phyloP scores from a whole-genome alignment of 2,888 invertebrate genomes.

The Malachius bipustulatus region DNA sequence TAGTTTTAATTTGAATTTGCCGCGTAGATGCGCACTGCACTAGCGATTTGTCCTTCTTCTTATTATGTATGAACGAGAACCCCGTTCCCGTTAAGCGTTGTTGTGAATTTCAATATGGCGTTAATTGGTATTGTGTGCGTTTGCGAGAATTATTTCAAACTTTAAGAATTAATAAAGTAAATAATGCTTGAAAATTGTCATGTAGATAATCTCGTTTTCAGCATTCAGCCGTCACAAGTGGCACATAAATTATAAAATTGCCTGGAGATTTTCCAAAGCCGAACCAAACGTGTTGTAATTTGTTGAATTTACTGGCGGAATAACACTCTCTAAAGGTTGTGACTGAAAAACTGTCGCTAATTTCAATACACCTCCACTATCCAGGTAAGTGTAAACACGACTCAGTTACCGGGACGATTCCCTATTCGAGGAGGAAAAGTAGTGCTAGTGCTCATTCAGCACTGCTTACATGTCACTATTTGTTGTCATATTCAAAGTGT shows the following conservation, averaged over 20 bases:
- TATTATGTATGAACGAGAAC: too few species aligned
- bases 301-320: not conserved
- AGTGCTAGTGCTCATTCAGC: not conserved
- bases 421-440: not conserved
- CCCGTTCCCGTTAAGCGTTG: conserved; percentile 37
- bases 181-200: conserved; percentile 1
- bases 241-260: too few species aligned
- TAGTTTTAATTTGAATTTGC: not conserved
- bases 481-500: conserved; percentile 6
- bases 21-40: not conserved
- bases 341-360: conserved; percentile 24
- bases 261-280: too few species aligned
- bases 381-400: conserved; percentile 22
- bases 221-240: too few species aligned
- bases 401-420: not conserved
- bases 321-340: conserved; percentile 27
- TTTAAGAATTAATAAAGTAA: not conserved
- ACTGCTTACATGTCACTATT: conserved; percentile 7
- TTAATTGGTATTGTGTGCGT: conserved; percentile 49
- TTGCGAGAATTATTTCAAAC: conserved; percentile 33
- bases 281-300: conserved; percentile 1
- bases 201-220: not conserved
- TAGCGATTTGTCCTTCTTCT: conserved; percentile 2
- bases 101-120: conserved; percentile 55
- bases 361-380: conserved; percentile 18